phyloP scores from a whole-genome alignment of 1,140 invertebrate species.

The Drosophila repletoides region DNA sequence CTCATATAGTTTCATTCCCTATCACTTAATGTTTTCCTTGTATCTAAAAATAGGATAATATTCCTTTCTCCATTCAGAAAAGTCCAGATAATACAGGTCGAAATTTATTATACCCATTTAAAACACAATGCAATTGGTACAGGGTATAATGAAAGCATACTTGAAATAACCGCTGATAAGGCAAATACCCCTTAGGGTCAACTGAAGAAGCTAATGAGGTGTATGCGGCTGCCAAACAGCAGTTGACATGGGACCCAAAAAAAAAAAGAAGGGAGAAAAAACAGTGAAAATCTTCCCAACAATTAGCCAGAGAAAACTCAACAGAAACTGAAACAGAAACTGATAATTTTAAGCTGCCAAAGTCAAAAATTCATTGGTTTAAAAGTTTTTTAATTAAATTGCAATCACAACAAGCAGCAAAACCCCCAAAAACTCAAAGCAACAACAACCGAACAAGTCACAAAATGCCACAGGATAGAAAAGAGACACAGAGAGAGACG shows the following conservation, averaged over 20 bases:
- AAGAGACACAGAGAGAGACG: background rate
- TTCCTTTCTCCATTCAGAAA: no score
- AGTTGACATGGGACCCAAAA: slow-evolving; percentile 33
- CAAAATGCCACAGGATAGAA: background rate
- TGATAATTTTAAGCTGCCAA: slow-evolving; percentile 33
- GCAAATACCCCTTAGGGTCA: slow-evolving; percentile 16
- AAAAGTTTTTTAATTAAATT: slow-evolving; percentile 48
- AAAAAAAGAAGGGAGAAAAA: no score
- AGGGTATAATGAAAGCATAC: no score
- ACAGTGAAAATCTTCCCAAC: background rate
- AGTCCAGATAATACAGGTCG: no score
- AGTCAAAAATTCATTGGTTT: slow-evolving; percentile 17
- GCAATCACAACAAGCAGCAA: slow-evolving; percentile 23
- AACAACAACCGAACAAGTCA: slow-evolving; percentile 9
- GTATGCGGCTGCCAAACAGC: slow-evolving; percentile 1
- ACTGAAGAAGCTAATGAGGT: slow-evolving; percentile 27
- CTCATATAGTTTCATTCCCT: no score
- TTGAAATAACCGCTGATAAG: slow-evolving; percentile 43
- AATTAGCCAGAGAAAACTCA: slow-evolving; percentile 23
- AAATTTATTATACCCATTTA: no score
- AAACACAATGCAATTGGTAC: no score
- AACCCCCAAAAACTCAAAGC: no score
- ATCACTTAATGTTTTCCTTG: no score
- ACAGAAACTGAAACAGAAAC: no score
- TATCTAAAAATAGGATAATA: no score